Conservation (phyloP, 2,888 invertebrate species). For the Cerceris ruficornis region DNA sequence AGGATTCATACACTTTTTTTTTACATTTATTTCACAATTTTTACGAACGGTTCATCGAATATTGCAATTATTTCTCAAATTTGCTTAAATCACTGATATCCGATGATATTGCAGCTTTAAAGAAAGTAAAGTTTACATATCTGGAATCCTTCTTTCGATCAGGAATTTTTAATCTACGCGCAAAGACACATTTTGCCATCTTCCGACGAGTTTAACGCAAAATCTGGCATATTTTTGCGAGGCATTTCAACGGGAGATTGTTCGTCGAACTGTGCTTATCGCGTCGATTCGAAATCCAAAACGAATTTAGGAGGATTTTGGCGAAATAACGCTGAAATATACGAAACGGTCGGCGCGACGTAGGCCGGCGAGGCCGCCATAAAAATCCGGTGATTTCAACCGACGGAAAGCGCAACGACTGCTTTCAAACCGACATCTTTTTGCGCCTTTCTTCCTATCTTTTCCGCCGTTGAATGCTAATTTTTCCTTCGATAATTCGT, state of each 20-base stretch:
- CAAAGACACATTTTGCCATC: background rate
- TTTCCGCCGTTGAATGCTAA: background rate
- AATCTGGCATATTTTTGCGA: background rate
- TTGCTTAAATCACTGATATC: no score
- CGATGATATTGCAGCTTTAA: no score
- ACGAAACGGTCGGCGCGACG: background rate
- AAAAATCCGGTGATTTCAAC: constrained; percentile 77
- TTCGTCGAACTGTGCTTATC: constrained; percentile 4
- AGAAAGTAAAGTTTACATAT: no score
- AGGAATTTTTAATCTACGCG: no score
- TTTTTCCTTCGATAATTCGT: no score
- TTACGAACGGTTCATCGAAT: no score
- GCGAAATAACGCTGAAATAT: background rate
- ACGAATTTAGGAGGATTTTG: background rate
- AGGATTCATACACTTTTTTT: background rate
- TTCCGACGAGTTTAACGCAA: background rate
- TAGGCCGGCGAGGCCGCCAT: constrained; percentile 33
- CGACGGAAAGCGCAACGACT: constrained; percentile 67
- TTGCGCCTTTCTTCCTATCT: constrained; percentile 11
- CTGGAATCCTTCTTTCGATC: no score
- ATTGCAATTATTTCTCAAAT: no score
- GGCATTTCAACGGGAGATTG: background rate
- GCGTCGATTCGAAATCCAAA: background rate
- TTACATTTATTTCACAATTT: background rate
- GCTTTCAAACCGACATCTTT: constrained; percentile 29